Percentiles rank a stretch among this genome's conserved stretches.
Evolutionary conservation across 2,113 vertebrate species (phyloP).

Genomic region (Ia io): DNA sequence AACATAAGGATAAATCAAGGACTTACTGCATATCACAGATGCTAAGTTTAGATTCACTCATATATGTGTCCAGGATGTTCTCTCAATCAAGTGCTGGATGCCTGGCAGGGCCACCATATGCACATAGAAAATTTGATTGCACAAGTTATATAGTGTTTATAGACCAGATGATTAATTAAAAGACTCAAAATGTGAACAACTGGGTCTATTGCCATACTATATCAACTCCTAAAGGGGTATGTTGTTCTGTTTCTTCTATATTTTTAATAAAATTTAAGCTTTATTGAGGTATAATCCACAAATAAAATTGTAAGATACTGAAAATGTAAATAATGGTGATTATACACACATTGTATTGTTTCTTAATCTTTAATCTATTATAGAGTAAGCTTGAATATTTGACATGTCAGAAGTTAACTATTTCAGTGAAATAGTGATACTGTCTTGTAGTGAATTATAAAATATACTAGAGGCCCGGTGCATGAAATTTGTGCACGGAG

Average conservation of each 20-base stretch:
- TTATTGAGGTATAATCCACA: neutral
- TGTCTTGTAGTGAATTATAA: neutral
- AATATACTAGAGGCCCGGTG: no score
- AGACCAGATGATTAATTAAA: neutral
- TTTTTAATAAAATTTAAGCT: neutral
- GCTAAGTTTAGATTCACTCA: neutral
- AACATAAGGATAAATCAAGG: neutral
- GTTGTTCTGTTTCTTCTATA: neutral
- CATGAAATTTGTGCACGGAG: no score
- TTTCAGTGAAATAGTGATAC: conserved; percentile 6
- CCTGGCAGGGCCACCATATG: neutral
- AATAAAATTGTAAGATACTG: neutral
- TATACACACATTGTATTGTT: neutral
- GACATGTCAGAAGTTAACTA: neutral
- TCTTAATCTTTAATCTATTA: conserved; percentile 32
- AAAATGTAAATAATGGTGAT: neutral
- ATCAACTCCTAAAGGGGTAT: neutral
- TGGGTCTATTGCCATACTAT: neutral
- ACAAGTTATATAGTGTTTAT: neutral
- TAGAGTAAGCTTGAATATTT: neutral
- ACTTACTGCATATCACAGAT: neutral
- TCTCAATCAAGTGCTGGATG: neutral
- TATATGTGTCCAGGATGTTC: neutral
- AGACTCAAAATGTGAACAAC: neutral
- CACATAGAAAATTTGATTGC: neutral